Evolutionary conservation across 1,140 invertebrate genomes (phyloP).

Genomic region (Dinoponera quadriceps): DNA sequence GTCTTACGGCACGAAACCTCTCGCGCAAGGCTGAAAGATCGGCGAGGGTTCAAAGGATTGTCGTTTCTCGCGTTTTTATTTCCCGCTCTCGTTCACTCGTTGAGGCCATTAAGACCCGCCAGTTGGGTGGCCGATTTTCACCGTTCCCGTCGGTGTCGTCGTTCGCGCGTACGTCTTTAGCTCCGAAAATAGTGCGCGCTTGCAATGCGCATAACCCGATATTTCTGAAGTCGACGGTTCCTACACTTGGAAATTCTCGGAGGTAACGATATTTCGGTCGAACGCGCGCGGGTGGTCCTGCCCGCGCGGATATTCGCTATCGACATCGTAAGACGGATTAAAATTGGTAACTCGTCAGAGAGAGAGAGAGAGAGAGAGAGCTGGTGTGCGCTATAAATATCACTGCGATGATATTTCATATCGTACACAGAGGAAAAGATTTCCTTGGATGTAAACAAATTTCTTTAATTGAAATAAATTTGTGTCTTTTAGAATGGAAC

Average conservation of each 20-base stretch:
- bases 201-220: conserved; percentile 39
- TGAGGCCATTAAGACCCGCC: conserved; percentile 59
- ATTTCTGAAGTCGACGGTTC: conserved; percentile 57
- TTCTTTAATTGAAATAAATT: too few relatives aligned
- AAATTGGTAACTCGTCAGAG: neutral
- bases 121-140: conserved; percentile 70
- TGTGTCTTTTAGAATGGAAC: too few relatives aligned
- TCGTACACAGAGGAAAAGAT: neutral
- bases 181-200: conserved; percentile 63
- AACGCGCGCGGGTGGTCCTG: conserved; percentile 59
- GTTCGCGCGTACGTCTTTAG: conserved; percentile 35
- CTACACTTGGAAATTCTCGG: conserved; percentile 66
- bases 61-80: conserved; percentile 36
- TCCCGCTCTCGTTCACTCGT: conserved; percentile 51
- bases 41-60: conserved; percentile 49
- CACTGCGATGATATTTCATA: neutral
- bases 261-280: conserved; percentile 64
- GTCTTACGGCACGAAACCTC: conserved; percentile 13
- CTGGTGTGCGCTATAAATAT: neutral
- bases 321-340: conserved; percentile 35
- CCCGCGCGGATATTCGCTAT: conserved; percentile 54
- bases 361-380: too few relatives aligned
- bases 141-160: conserved; percentile 56
- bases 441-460: too few relatives aligned
- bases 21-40: conserved; percentile 23